These are phyloP conservation scores for Syngnathus rostellatus DNA, from an alignment of 2,797 vertebrate species.

Conservation along the genomic window DNA sequence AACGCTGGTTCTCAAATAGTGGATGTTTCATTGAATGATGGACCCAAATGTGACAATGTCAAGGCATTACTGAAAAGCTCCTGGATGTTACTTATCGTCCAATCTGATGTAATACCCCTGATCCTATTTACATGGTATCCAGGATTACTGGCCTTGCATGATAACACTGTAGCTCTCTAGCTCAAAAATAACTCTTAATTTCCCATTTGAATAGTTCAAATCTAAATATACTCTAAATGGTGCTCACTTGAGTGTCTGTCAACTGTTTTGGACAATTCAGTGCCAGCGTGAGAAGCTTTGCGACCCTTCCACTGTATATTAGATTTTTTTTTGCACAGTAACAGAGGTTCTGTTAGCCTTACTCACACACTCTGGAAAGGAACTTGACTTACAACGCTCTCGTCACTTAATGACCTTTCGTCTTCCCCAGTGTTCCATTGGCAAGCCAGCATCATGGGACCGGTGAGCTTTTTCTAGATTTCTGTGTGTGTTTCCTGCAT, in stretches of 20 bases:
- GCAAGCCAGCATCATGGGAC: conserved; percentile 73
- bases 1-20: background rate
- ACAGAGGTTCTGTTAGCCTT: background rate
- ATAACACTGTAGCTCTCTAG: no score
- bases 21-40: background rate
- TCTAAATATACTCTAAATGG: no score
- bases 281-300: no score
- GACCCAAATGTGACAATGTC: background rate
- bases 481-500: conserved; percentile 8
- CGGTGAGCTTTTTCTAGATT: conserved; percentile 64
- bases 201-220: no score
- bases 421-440: conserved; percentile 68
- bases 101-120: background rate
- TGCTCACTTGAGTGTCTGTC: no score
- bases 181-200: no score
- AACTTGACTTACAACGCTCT: background rate
- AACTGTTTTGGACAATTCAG: no score
- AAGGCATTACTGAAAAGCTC: background rate
- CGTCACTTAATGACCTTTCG: background rate
- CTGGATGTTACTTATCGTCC: background rate
- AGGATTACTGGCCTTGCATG: background rate
- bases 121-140: background rate
- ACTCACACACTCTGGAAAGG: background rate
- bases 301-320: no score
- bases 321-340: background rate